Conservation (phyloP, 1,140 invertebrate species). For the Philotrypesis tridentata region DNA sequence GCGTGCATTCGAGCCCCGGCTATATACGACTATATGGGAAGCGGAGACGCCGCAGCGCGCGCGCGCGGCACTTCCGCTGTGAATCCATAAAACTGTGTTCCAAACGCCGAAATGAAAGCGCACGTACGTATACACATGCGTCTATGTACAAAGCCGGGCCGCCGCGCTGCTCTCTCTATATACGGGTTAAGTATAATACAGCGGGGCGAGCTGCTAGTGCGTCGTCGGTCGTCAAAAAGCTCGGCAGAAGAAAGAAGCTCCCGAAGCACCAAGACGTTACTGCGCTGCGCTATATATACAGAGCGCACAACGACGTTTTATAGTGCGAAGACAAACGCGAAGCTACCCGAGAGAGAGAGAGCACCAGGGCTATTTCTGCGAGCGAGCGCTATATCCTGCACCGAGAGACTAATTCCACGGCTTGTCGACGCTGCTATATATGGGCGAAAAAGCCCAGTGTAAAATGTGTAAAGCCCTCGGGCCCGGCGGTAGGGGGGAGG, state of each 20-base stretch:
- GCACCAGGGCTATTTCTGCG: neutral
- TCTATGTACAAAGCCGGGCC: neutral
- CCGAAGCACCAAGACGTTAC: conserved; percentile 1
- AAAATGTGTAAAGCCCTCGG: neutral
- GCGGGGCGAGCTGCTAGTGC: neutral
- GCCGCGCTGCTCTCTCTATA: too few species aligned
- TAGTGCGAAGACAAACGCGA: conserved; percentile 23
- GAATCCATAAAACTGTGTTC: conserved; percentile 23
- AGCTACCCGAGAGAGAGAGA: too few species aligned
- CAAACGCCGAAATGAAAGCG: conserved; percentile 28
- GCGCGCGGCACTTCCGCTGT: neutral
- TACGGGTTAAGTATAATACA: neutral
- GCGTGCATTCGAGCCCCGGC: neutral
- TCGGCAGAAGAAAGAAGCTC: neutral
- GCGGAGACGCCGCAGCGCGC: neutral
- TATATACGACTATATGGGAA: neutral
- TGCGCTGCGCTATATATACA: neutral
- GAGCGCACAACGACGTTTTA: neutral
- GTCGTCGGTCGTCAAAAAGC: conserved; percentile 30
- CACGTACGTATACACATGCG: neutral
- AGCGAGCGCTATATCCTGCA: neutral
- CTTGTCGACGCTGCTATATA: neutral
- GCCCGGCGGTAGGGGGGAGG: too few species aligned
- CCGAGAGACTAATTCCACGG: neutral
- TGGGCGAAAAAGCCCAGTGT: neutral